These are phyloP conservation scores for Montipora sp. DNA, from an alignment of 64 coral and sea anemone genomes.

Conservation along the genomic window DNA sequence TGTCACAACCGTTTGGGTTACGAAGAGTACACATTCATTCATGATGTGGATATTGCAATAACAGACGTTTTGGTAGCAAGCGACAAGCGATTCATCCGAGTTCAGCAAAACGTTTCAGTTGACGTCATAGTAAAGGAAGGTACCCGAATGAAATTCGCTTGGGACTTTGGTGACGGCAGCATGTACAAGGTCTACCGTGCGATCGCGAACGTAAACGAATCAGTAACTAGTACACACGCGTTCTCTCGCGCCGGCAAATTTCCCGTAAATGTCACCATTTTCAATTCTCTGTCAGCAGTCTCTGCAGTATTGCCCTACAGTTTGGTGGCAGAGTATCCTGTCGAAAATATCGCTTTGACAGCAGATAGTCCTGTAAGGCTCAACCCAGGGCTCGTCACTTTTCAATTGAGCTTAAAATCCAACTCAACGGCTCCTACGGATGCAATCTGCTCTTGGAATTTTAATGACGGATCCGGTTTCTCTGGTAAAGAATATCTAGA, in stretches of 20 bases:
- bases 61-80: constrained; percentile 39
- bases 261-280: constrained; percentile 69
- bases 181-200: constrained; percentile 3
- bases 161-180: constrained; percentile 70
- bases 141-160: constrained; percentile 66
- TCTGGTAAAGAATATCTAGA: constrained; percentile 17
- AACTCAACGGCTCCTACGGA: constrained; percentile 56
- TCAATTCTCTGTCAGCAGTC: constrained; percentile 57
- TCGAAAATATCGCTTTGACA: constrained; percentile 52
- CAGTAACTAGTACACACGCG: constrained; percentile 44
- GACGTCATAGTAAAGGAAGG: constrained; percentile 61
- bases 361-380: constrained; percentile 70
- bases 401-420: constrained; percentile 25
- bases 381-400: constrained; percentile 40
- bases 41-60: constrained; percentile 72
- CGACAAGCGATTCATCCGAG: constrained; percentile 67
- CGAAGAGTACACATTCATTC: neutral
- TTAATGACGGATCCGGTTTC: constrained; percentile 54
- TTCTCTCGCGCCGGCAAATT: constrained; percentile 59
- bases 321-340: constrained; percentile 69
- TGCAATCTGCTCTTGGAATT: constrained; percentile 69
- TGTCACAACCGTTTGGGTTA: constrained; percentile 74
- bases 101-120: constrained; percentile 56
- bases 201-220: neutral
- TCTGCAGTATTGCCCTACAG: constrained; percentile 10